Percentiles rank a stretch among this genome's conserved stretches.
These are phyloP conservation scores for Brachylomia viminalis DNA, from an alignment of 2,888 invertebrate species.

Conservation along the genomic window DNA sequence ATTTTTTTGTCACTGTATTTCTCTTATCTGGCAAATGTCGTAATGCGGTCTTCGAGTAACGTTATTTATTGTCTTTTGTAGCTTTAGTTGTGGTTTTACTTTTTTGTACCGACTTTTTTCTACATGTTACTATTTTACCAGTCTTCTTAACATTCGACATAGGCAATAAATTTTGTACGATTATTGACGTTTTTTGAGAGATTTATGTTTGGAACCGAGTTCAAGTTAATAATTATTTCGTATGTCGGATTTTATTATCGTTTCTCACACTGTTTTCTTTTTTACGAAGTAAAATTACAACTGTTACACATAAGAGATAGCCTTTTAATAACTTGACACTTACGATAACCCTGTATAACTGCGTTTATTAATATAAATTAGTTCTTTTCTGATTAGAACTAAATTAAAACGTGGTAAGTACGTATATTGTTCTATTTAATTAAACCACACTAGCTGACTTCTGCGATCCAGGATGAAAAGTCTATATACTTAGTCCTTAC, in stretches of 20 bases:
- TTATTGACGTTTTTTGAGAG: slow-evolving; percentile 69
- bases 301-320: not conserved
- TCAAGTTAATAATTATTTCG: slow-evolving; percentile 52
- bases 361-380: slow-evolving; percentile 38
- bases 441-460: not conserved
- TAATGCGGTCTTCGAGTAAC: slow-evolving; percentile 64
- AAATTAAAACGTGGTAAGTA: not conserved
- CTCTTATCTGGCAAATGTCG: slow-evolving; percentile 74
- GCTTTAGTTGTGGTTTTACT: slow-evolving; percentile 58
- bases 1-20: slow-evolving; percentile 70
- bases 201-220: slow-evolving; percentile 57
- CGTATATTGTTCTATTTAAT: not conserved
- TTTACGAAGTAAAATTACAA: slow-evolving; percentile 2
- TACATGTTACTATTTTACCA: slow-evolving; percentile 42
- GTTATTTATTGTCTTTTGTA: slow-evolving; percentile 72
- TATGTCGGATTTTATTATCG: slow-evolving; percentile 25
- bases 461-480: not conserved
- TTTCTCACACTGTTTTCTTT: slow-evolving; percentile 29
- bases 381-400: slow-evolving; percentile 1
- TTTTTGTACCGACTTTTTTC: slow-evolving; percentile 63
- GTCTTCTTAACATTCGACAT: slow-evolving; percentile 66
- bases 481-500: not conserved
- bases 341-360: slow-evolving; percentile 27
- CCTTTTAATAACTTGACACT: slow-evolving; percentile 20
- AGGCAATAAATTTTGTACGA: slow-evolving; percentile 69